A percentile compares a stretch with the other conserved stretches of the same genome.
These are phyloP conservation scores for Engystomops pustulosus DNA, from an alignment of 2,113 vertebrate species.

Conservation along the genomic window DNA sequence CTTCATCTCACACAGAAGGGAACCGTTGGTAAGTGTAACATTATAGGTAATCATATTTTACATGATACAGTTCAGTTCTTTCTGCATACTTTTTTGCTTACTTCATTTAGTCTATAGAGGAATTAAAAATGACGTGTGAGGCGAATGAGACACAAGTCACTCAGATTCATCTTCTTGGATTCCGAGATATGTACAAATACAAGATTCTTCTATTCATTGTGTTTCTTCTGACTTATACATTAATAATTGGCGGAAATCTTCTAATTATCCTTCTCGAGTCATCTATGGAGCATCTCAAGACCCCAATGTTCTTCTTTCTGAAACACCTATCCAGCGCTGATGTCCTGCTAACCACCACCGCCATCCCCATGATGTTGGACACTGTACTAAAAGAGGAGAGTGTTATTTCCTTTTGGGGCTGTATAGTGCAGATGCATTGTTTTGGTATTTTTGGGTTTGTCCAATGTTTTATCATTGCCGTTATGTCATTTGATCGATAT, in stretches of 20 bases:
- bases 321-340: conserved; percentile 30
- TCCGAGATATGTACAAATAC: neutral
- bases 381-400: neutral
- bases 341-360: conserved; percentile 23
- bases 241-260: conserved; percentile 30
- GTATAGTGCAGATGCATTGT: neutral
- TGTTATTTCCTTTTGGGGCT: neutral
- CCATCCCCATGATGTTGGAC: conserved; percentile 6
- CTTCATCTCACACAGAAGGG: no score
- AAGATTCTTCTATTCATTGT: conserved; percentile 18
- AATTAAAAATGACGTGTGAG: conserved; percentile 2
- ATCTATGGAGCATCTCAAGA: neutral
- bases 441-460: conserved; percentile 8
- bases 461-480: conserved; percentile 24
- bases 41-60: no score
- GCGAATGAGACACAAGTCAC: conserved; percentile 43
- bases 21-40: no score
- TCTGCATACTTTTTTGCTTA: no score
- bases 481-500: conserved; percentile 47
- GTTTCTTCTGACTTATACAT: conserved; percentile 10
- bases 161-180: conserved; percentile 14
- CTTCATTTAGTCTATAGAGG: no score
- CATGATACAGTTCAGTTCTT: no score
- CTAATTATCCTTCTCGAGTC: conserved; percentile 28
- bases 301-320: conserved; percentile 44